Evolutionary conservation across 2,797 vertebrate species (phyloP), one percentile per base, ranked within the genome.

Genomic region (Cryptoprocta ferox): DNA sequence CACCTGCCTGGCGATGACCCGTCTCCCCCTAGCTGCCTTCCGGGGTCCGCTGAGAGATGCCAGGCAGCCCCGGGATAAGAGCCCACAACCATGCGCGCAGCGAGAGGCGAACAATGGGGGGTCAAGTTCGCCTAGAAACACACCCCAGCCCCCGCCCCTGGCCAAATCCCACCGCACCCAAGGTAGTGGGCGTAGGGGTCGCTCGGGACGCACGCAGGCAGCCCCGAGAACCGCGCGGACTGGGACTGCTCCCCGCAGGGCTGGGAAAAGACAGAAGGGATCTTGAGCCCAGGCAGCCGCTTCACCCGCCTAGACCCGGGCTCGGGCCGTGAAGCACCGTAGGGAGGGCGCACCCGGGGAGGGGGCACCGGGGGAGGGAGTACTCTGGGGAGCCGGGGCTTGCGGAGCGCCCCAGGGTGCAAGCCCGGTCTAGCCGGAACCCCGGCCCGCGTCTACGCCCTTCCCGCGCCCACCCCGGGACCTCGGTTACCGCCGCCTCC

Each of bases 401-500:
- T 14, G 80, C 28, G 24, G 15, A 39, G 53, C 37, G 13, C n/a
- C 48, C 35, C 39, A 11, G 66, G 66, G 21, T 24, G 28, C 63
- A 13, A 68, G 15, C 19, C n/a, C 9, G 59, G 35, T 53, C 50
- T 35, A 13, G 37, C 80, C 21, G 18, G 42, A 39, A 9, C 63
- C 75, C 59, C 35, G 7, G 48, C 63, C 91, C 75, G 28, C 50
- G 21, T n/a, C 92, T 14, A 4, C 87, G 10, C 92, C 65, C n/a
- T 5, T 13, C 92, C 50, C 81, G 73, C 45, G 45, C 82, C 90
- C 89, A 14, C 14, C 80, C 87, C 9, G 26, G 82, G 63, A n/a
- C 35, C 91, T 93, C 86, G 71, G 97, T 98, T 98, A 98, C 97
- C 75, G 97, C 95, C 86, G 97, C 94, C 95, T 96, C 96, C 73